These are phyloP conservation scores for Neoniphon sammara DNA, from an alignment of 2,797 vertebrate genomes.

Conservation along the genomic window DNA sequence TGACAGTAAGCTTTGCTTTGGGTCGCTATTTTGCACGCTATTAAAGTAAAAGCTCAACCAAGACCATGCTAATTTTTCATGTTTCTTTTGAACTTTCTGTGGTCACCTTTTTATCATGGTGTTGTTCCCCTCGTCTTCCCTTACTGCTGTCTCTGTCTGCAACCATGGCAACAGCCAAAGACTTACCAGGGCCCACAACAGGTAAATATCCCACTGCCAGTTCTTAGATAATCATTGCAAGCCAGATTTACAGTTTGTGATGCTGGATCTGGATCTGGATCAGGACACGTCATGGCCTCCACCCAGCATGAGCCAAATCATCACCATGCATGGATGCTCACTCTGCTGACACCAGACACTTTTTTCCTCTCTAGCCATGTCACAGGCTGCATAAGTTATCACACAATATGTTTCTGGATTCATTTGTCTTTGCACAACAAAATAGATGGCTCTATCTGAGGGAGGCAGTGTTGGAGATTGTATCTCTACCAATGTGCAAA, in stretches of 20 bases:
- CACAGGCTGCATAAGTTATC: slow-evolving; percentile 71
- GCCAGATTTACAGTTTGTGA: slow-evolving; percentile 72
- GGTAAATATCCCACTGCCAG: slow-evolving; percentile 82
- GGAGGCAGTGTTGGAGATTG: slow-evolving; percentile 37
- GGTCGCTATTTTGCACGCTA: slow-evolving; percentile 44
- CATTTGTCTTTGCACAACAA: slow-evolving; percentile 53
- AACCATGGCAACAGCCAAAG: slow-evolving; percentile 87
- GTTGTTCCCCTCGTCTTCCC: slow-evolving; percentile 81
- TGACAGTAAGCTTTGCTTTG: slow-evolving; percentile 45
- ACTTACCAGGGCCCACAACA: slow-evolving; percentile 85
- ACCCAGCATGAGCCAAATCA: slow-evolving; percentile 83
- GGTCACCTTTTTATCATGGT: slow-evolving; percentile 77
- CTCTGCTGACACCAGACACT: slow-evolving; percentile 67
- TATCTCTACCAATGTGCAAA: slow-evolving; percentile 38
- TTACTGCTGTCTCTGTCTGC: slow-evolving; percentile 83
- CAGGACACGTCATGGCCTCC: slow-evolving; percentile 70
- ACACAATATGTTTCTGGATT: slow-evolving; percentile 55
- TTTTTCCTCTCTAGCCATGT: slow-evolving; percentile 63
- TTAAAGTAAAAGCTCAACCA: slow-evolving; percentile 32
- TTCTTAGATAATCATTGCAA: slow-evolving; percentile 71
- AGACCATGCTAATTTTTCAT: slow-evolving; percentile 60
- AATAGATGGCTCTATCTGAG: slow-evolving; percentile 31
- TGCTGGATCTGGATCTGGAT: slow-evolving; percentile 73
- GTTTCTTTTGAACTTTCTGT: slow-evolving; percentile 70
- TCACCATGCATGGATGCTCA: slow-evolving; percentile 83